Evolutionary conservation across 2,113 vertebrate genomes (phyloP), one percentile per base, ranked within the genome.

Genomic region (Tamias sibiricus): DNA sequence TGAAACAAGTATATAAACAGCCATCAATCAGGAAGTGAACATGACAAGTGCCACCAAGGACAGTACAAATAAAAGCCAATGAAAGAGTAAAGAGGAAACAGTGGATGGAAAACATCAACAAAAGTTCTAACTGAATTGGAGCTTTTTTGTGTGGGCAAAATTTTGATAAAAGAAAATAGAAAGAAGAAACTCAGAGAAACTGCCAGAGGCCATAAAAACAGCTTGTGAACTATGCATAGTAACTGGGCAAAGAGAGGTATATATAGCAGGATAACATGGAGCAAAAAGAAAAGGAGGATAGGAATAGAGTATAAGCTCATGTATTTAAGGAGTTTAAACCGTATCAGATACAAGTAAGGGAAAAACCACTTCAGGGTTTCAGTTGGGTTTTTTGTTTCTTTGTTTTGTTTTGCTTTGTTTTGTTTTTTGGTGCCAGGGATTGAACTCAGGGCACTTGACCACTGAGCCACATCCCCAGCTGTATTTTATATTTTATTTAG

Each of bases 81-180:
- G 35, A 19, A 19, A 72, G 28, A 40, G 71, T 37, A 80, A 88
- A 88, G 20, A 87, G 42, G 30, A 95, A 79, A 94, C 14, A 81
- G 89, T 9, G 32, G 76, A 80, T 47, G 71, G 64, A 96, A 75
- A 66, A 75, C 80, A 75, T 85, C 77, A 95, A 95, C 10, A 42
- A 81, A 92, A 91, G 66, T 69, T 93, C 68, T 69, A n/a, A 64
- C 62, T 80, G 49, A 96, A 88, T 6, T 88, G 57, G 8, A 12
- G 86, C 71, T 89, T 74, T 74, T 89, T 30, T 76, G 20, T 88
- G 81, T 37, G n/a, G 14, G 42, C 80, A 95, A 88, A 88, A 85
- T 81, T 57, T 89, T 74, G 71, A 76, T 87, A 83, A 64, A 52
- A 93, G 49, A 93, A 84, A 79, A 83, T 83, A 20, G 24, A 94